Evolutionary conservation across 2,113 vertebrate genomes (phyloP).

Genomic region (Hyperopisus bebe): DNA sequence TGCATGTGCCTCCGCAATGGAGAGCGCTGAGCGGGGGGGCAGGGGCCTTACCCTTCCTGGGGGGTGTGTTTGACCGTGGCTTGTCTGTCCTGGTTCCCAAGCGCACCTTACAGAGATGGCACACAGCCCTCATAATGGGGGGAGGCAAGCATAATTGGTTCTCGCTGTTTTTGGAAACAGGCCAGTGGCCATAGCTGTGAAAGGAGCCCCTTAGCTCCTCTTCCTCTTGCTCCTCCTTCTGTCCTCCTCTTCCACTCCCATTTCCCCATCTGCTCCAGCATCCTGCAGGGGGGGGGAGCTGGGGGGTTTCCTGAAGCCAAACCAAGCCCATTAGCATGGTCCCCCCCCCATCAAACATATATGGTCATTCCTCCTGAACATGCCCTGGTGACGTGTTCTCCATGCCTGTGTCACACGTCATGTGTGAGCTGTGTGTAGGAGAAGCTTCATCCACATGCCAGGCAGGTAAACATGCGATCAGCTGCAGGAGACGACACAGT

Average conservation of each 20-base stretch:
- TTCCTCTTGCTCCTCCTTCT: neutral
- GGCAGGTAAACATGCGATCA: neutral
- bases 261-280: neutral
- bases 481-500: neutral
- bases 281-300: neutral
- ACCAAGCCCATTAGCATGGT: neutral
- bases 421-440: neutral
- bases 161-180: neutral
- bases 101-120: neutral
- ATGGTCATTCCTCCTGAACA: neutral
- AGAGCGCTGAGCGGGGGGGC: neutral
- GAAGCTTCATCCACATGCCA: neutral
- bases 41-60: neutral
- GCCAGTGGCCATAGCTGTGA: neutral
- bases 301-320: neutral
- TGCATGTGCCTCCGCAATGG: conserved; percentile 36
- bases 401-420: neutral
- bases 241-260: neutral
- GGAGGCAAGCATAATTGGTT: neutral
- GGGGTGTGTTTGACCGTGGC: neutral
- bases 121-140: neutral
- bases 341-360: neutral
- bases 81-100: neutral
- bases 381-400: neutral
- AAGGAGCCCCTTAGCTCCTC: neutral